Base-by-base conservation (phyloP, 2,888 invertebrate species). In the Agonum fuliginosum region DNA sequence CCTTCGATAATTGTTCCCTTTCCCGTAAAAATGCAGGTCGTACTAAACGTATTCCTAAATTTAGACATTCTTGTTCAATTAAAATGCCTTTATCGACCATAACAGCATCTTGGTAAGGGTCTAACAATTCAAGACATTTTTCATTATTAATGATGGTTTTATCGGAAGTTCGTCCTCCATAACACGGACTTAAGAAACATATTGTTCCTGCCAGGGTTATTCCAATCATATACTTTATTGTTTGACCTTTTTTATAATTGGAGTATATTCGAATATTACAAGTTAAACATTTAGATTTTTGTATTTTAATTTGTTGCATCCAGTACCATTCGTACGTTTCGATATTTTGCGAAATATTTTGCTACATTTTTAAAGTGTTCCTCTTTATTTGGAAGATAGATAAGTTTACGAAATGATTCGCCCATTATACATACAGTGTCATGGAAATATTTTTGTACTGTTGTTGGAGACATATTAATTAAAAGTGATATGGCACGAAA, bases 361-460 rank as follows among this genome's bases (percentile, higher is more conserved):
- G 46, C 2, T 48, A 48, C 4, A 2, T 48, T 14, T 48, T 19
- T 48, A 6, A 2, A 48, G 19, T 48, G 46, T 48, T 48, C 46
- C 3, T 48, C 46, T 17, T 5, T 48, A 19, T 14, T 48, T 19
- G 46, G 46, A 19, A 48, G 19, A 19, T 48, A 19, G 19, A 48
- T 48, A 19, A 48, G 17, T 48, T 48, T 48, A 8, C 12, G 17
- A 19, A 48, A 48, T 19, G 46, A 48, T 14, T 19, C 1, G 0
- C 46, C 19, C 46, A 48, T 19, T 46, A 46, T 14, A 6, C 3
- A 3, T 3, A 46, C 12, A 14, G 46, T 46, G 2, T 46, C 46
- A 46, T 48, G 46, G 19, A 48, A 48, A 6, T 51, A 41, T 12
- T 41, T 41, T 41, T 41, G 41, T n/a, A n/a, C n/a, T n/a, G n/a